phyloP scores from a whole-genome alignment of 2,113 vertebrate genomes.

The Protobothrops mucrosquamatus region DNA sequence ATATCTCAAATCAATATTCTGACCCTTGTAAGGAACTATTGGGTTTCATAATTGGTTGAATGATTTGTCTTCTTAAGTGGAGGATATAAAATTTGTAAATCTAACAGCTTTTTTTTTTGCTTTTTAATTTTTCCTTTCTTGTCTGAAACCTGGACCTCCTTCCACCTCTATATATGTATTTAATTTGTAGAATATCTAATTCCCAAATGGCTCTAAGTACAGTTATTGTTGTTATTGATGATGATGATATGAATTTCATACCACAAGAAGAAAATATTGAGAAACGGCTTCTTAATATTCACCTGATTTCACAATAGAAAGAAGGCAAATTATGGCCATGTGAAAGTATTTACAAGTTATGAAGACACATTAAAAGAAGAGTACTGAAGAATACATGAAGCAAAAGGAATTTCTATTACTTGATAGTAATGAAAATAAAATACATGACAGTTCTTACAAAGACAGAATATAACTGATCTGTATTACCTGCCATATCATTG shows the following conservation, averaged over 20 bases:
- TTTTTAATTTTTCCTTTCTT: background rate
- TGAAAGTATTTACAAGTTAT: background rate
- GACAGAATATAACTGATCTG: background rate
- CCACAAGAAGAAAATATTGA: background rate
- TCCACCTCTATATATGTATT: background rate
- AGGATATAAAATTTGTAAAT: background rate
- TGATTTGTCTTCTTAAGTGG: background rate
- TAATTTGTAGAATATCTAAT: background rate
- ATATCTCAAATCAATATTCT: background rate
- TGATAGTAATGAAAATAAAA: background rate
- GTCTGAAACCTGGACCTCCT: background rate
- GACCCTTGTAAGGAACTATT: background rate
- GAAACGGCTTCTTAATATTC: background rate
- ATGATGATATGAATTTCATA: background rate
- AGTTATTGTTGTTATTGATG: background rate
- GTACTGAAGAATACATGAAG: background rate
- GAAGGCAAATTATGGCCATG: background rate
- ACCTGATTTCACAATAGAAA: background rate
- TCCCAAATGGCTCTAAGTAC: too few relatives aligned
- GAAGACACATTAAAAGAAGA: background rate
- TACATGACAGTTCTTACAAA: background rate
- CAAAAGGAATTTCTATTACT: background rate
- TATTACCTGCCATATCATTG: background rate
- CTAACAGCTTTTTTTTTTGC: background rate
- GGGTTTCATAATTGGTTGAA: background rate